Evolutionary conservation across 2,113 vertebrate genomes (phyloP).

Genomic region (Clarias gariepinus): DNA sequence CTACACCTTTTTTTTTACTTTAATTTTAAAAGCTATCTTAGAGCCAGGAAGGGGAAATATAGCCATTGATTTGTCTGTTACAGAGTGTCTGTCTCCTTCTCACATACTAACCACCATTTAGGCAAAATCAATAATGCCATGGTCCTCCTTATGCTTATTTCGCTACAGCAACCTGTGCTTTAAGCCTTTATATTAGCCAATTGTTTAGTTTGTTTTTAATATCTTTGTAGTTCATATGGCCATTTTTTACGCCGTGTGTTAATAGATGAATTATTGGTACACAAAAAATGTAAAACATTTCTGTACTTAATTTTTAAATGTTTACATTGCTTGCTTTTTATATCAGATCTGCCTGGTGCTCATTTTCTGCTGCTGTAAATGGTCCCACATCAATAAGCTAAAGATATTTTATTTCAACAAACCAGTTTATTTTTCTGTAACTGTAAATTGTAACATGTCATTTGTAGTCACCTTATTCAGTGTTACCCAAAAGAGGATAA

Average conservation of each 20-base stretch:
- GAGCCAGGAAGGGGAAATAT: not conserved
- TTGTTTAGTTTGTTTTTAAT: not conserved
- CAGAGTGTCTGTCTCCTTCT: not conserved
- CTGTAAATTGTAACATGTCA: not conserved
- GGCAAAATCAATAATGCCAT: conserved; percentile 29
- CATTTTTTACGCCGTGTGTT: not conserved
- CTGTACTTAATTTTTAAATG: not conserved
- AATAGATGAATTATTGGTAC: not conserved
- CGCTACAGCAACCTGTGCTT: not conserved
- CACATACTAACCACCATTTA: not conserved
- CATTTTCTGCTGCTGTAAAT: not conserved
- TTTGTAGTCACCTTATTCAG: not conserved
- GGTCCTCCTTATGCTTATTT: not conserved
- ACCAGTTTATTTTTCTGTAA: not conserved
- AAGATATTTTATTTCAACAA: not conserved
- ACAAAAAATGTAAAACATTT: not conserved
- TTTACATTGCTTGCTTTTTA: not conserved
- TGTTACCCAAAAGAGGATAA: not conserved
- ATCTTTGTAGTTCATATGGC: not conserved
- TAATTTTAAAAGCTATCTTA: conserved; percentile 27
- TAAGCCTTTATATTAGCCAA: not conserved
- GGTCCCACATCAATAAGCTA: not conserved
- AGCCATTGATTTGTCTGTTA: conserved; percentile 18
- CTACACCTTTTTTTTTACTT: conserved; percentile 4
- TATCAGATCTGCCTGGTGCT: not conserved